Base-by-base conservation (phyloP, 2,888 invertebrate genomes). In the Leucania comma region DNA sequence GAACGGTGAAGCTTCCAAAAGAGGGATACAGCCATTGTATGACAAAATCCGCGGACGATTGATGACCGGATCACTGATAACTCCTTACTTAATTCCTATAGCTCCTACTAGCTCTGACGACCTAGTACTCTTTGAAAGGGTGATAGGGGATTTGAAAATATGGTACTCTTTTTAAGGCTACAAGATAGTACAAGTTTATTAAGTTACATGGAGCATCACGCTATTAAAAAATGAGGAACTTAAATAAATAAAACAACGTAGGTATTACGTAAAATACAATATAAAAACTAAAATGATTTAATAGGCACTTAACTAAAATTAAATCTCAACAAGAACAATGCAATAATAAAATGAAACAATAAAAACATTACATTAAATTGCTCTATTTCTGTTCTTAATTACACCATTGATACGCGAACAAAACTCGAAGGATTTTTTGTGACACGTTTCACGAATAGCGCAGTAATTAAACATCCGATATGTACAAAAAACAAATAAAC, bases 21-120 rank as follows among this genome's bases (percentile, higher is more conserved):
- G 87, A 90, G 91, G 92, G 92, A 87, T 88, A 87, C 84, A 85
- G 83, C 87, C 82, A 92, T 93, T 92, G 92, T 91, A 81, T 60
- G 64, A 74, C 61, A 80, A 79, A 42, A 85, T 83, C 83, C 67
- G 77, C 84, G 72, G 80, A 88, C 89, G 92, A 93, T 92, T 92
- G 93, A 93, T 93, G 91, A 87, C 88, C 82, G 93, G 92, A 92
- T 93, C 92, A 92, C 89, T 85, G 92, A 90, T 92, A 92, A 89
- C 91, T 89, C 90, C 88, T 91, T 91, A 92, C 91, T 91, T 92
- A 89, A 92, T 90, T 89, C 87, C 86, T 85, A 90, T 86, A 84
- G 83, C 78, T 68, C 26, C 68, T 29, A 22, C 22, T 24, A 50
- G 26, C 54, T 42, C 59, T 72, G 66, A 29, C 20, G 68, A 66